Conservation (phyloP, 2,888 invertebrate genomes). For the Hypolimnas misippus region DNA sequence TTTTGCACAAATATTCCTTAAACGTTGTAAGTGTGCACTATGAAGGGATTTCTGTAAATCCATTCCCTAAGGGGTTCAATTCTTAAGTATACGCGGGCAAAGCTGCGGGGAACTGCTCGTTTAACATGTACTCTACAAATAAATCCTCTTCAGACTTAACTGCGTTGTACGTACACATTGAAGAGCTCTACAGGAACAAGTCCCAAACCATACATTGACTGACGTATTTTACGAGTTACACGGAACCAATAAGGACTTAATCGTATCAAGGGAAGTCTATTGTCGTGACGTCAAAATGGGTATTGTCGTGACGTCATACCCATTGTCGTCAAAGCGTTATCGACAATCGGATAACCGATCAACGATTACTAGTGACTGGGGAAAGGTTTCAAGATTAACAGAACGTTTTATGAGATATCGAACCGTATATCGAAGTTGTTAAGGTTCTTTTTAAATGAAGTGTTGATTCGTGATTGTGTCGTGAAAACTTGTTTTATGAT, state of each 20-base stretch:
- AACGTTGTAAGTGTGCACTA: no score
- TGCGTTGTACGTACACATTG: no score
- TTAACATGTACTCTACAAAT: no score
- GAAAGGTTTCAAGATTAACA: background rate
- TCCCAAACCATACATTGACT: background rate
- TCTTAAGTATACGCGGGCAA: no score
- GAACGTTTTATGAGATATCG: background rate
- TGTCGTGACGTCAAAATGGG: conserved; percentile 10
- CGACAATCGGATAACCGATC: conserved; percentile 13
- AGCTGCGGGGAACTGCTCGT: no score
- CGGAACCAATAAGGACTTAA: conserved; percentile 14
- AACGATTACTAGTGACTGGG: conserved; percentile 6
- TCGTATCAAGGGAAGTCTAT: conserved; percentile 12
- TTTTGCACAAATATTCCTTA: no score
- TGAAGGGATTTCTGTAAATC: no score
- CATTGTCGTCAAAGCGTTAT: conserved; percentile 8
- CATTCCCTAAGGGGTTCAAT: no score
- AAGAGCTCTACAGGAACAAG: background rate
- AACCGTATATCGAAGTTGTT: background rate
- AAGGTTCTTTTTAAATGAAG: background rate
- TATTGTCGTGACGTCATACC: conserved; percentile 8
- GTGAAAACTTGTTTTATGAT: background rate
- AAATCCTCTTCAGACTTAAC: no score
- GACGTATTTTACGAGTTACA: conserved; percentile 15
- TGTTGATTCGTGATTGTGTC: background rate